A percentile compares a stretch with the other conserved stretches of the same genome.
phyloP scores from a whole-genome alignment of 2,888 invertebrate genomes.

The Epinotia demarniana region DNA sequence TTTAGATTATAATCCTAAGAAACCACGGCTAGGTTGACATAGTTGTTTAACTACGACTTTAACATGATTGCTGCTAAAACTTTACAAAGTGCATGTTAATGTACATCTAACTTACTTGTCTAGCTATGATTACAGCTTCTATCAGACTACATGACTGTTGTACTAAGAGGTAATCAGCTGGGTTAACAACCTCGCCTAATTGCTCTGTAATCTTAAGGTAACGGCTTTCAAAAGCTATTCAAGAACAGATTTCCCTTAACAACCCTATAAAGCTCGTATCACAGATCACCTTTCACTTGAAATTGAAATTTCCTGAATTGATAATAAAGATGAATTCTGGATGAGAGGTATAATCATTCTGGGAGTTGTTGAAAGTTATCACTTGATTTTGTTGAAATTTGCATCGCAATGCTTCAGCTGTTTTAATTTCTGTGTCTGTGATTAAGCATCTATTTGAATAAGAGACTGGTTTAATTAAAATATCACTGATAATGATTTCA shows the following conservation, averaged over 20 bases:
- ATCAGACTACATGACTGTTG: not conserved
- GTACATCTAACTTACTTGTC: too few relatives aligned
- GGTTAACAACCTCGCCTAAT: slow-evolving; percentile 19
- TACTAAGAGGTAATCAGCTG: not conserved
- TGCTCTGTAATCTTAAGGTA: slow-evolving; percentile 25
- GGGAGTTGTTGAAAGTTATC: not conserved
- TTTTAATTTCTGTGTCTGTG: not conserved
- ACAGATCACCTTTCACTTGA: not conserved
- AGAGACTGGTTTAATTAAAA: not conserved
- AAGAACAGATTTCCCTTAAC: slow-evolving; percentile 11
- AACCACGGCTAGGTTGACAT: too few relatives aligned
- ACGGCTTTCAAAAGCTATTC: slow-evolving; percentile 21
- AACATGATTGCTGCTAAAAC: too few relatives aligned
- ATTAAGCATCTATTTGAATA: not conserved
- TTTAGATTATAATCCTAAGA: too few relatives aligned
- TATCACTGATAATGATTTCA: not conserved
- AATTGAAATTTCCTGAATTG: not conserved
- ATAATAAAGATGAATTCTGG: not conserved
- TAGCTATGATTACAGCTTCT: not conserved
- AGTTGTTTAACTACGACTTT: too few relatives aligned
- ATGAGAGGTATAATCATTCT: not conserved
- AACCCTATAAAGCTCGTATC: not conserved
- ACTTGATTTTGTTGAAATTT: not conserved
- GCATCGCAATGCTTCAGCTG: not conserved
- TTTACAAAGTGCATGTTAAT: too few relatives aligned